A percentile compares a stretch with the other conserved stretches of the same genome.
These are phyloP conservation scores for Eublepharis macularius DNA, from an alignment of 2,113 vertebrate genomes.

Conservation along the genomic window DNA sequence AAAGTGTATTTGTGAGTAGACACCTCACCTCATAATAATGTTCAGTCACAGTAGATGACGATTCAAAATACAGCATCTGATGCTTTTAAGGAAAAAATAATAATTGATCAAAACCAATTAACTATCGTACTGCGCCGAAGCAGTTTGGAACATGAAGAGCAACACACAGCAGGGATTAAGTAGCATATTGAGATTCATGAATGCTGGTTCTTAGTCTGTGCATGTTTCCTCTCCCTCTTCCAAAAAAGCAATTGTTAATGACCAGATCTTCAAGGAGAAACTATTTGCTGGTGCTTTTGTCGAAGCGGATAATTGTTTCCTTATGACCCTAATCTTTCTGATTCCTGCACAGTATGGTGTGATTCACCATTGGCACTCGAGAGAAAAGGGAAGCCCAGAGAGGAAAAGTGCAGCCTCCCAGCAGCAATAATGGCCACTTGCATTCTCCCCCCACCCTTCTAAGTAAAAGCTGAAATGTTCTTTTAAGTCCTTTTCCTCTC, in stretches of 20 bases:
- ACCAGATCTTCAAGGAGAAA: constrained; percentile 43
- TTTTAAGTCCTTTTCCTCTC: constrained; percentile 18
- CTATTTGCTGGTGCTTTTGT: background rate
- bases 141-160: constrained; percentile 40
- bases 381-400: background rate
- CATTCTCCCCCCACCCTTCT: background rate
- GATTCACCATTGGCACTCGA: rapidly evolving
- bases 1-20: constrained; percentile 23
- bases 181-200: constrained; percentile 51
- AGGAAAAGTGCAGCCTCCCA: constrained; percentile 7
- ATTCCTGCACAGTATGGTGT: background rate
- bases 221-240: background rate
- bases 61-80: constrained; percentile 36
- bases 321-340: constrained; percentile 47
- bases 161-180: constrained; percentile 3
- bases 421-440: background rate
- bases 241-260: constrained; percentile 34
- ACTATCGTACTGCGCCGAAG: constrained; percentile 45
- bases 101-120: constrained; percentile 43
- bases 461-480: constrained; percentile 36
- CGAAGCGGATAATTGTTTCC: constrained; percentile 53
- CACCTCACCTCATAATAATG: constrained; percentile 10
- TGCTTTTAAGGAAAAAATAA: constrained; percentile 38
- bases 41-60: constrained; percentile 1
- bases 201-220: constrained; percentile 12